phyloP scores from a whole-genome alignment of 2,113 vertebrate genomes.

The Machaerirhynchus nigripectus region DNA sequence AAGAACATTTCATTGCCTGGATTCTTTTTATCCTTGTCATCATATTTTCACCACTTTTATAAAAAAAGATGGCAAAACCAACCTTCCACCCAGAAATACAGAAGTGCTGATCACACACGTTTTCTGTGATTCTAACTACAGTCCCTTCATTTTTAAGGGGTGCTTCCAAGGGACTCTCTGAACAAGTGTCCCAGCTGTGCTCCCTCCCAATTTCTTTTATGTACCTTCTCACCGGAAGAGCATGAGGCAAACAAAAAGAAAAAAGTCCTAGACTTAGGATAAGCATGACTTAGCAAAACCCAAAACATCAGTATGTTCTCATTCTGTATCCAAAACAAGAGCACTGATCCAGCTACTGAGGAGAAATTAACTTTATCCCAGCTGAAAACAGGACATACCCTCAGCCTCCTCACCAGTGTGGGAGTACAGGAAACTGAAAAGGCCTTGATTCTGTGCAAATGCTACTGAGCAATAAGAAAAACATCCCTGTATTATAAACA shows the following conservation, averaged over 20 bases:
- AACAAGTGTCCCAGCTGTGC: not conserved
- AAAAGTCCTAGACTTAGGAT: too few species aligned
- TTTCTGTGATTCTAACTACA: not conserved
- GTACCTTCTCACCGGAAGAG: not conserved
- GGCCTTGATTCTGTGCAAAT: not conserved
- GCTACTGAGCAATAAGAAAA: not conserved
- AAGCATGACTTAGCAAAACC: not conserved
- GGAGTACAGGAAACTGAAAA: not conserved
- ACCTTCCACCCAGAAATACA: not conserved
- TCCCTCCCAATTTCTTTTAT: not conserved
- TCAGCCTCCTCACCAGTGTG: not conserved
- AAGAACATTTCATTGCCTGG: not conserved
- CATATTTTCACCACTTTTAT: not conserved
- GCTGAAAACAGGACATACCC: not conserved
- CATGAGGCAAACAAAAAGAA: not conserved
- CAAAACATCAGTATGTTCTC: not conserved
- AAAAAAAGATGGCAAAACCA: not conserved
- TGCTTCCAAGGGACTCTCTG: not conserved
- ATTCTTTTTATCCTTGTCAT: not conserved
- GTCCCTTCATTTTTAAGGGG: accelerated
- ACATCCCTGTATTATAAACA: not conserved
- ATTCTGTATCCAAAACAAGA: not conserved
- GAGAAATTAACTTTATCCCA: not conserved
- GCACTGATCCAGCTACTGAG: not conserved
- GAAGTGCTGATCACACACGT: not conserved